Base-by-base conservation (phyloP, 2,797 vertebrate genomes). In the Tragopan temminckii region DNA sequence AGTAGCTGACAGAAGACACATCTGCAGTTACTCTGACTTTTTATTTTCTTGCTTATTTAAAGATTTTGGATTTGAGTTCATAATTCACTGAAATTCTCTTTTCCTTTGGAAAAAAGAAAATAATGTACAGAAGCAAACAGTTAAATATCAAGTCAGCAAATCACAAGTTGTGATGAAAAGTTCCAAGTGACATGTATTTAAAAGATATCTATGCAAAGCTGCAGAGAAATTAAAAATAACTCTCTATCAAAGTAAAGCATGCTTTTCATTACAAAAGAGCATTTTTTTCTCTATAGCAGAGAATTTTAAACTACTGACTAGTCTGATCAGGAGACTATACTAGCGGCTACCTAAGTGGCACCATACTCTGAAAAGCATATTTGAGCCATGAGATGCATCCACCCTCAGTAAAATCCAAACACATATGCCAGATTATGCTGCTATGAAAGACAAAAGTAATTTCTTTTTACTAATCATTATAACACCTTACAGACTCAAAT, bases 11-110 rank as follows among this genome's bases (percentile, higher is more conserved):
- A 90, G 77, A 96, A 81, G 46, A 89, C 40, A 88, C 78, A 93
- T 87, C 85, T 95, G 88, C 81, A 93, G 29, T 75, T 89, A 85
- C 59, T 84, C 38, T 81, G 43, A 62, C 59, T 92, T 95, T 85
- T 95, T 80, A 85, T 94, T 93, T 96, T 77, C 24, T 53, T 90
- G 35, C 14, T 66, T 95, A 93, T 85, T 95, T 96, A 91, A 94
- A 92, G 53, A 92, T 70, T 27, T 74, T 84, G 11, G 31, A 59
- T 79, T 50, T 87, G 43, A 92, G 40, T 63, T 92, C 33, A 77
- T 63, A 96, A 88, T 84, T 92, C 67, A 61, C n/a, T 70, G 13
- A 80, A 80, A 95, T 82, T 64, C 66, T 62, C n/a, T 82, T 94
- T 81, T 59, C 52, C 36, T 43, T 79, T 45, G 57, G 18, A 74